Conservation (phyloP, 1,140 invertebrate genomes). For the Pogonomyrmex barbatus region DNA sequence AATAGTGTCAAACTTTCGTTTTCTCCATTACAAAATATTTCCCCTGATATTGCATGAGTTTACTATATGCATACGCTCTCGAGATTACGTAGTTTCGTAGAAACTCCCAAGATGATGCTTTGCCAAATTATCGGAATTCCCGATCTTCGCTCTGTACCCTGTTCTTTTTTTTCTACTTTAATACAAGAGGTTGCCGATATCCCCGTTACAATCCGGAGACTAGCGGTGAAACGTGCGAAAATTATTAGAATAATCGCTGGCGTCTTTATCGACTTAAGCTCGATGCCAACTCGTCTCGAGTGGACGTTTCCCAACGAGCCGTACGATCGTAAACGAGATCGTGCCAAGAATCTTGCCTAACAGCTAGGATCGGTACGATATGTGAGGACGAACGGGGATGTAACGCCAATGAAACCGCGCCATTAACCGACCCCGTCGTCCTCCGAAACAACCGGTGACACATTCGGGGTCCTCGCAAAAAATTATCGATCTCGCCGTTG, state of each 20-base stretch:
- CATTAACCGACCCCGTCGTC: background rate
- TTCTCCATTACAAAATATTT: constrained; percentile 6
- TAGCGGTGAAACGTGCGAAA: constrained; percentile 56
- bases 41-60: constrained; percentile 10
- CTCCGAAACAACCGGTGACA: constrained; percentile 23
- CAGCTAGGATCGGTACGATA: constrained; percentile 39
- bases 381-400: constrained; percentile 22
- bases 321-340: constrained; percentile 57
- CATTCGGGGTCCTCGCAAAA: constrained; percentile 56
- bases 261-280: constrained; percentile 72
- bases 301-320: constrained; percentile 64
- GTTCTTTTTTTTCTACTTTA: constrained; percentile 36
- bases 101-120: background rate
- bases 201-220: constrained; percentile 23
- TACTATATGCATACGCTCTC: background rate
- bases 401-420: constrained; percentile 40
- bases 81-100: constrained; percentile 22
- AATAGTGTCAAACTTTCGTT: background rate
- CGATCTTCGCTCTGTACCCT: background rate
- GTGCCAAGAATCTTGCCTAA: constrained; percentile 69
- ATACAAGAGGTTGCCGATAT: constrained; percentile 6
- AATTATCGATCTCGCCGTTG: constrained; percentile 65
- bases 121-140: constrained; percentile 55
- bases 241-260: constrained; percentile 74
- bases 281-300: constrained; percentile 66